Base-by-base conservation (phyloP, 2,113 vertebrate species). In the Oxyura jamaicensis region DNA sequence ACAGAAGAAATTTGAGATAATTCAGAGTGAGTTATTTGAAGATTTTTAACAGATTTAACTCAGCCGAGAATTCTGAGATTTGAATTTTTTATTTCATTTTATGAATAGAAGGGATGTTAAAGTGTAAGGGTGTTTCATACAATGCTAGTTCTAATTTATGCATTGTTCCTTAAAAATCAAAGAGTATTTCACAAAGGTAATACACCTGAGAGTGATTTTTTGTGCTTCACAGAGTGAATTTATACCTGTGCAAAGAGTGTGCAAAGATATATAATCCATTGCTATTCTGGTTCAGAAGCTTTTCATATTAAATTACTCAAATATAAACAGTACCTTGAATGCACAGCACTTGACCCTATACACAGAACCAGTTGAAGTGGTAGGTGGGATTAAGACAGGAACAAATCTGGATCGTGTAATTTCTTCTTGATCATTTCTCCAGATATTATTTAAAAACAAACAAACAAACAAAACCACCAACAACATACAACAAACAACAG, bases 321-420 rank as follows among this genome's bases (percentile, higher is more conserved):
- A 91, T 91, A 89, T 96, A 92, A 96, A 96, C 78, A 94, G 55
- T 62, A 65, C 79, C 42, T 55, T 73, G 59, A 89, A 74, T 76
- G 72, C 56, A 62, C 56, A 92, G 60, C 80, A 94, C 88, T 95
- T 90, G 85, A 94, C 83, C 63, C 67, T 73, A 3, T 68, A 53
- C 88, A 95, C 48, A 46, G 89, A 92, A 95, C 72, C 73, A 67
- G 52, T n/a, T 90, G 65, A 94, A 69, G 93, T 55, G 92, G 88
- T 88, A 87, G 86, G 39, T 86, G 79, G 73, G 90, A 81, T 94
- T 93, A 93, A 97, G 28, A 79, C 87, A 96, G 58, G 69, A 91
- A 87, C 22, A 92, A 95, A 94, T 95, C 81, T 79, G 63, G 91
- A 46, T 82, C 3, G 31, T 44, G 91, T 60, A 75, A 87, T 93